Evolutionary conservation across 2,888 invertebrate genomes (phyloP).

Genomic region (Liposcelis brunnea): DNA sequence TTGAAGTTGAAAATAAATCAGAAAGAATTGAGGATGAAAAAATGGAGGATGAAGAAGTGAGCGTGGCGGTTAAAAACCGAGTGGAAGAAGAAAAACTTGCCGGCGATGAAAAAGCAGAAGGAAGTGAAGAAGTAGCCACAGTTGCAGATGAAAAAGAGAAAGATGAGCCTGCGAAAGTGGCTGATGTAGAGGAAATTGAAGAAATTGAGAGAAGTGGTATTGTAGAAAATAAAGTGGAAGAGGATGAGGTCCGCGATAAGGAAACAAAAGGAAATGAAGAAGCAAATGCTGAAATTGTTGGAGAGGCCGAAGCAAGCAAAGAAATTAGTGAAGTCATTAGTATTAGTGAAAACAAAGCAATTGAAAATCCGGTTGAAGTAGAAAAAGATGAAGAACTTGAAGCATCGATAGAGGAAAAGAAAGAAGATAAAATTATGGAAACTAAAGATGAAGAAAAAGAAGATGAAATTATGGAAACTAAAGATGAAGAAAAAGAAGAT

Average conservation of each 20-base stretch:
- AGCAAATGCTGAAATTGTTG: too few relatives aligned
- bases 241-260: too few relatives aligned
- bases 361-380: too few relatives aligned
- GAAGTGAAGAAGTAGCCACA: slow-evolving; percentile 11
- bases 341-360: too few relatives aligned
- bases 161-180: not conserved
- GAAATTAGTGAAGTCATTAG: too few relatives aligned
- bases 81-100: slow-evolving; percentile 8
- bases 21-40: slow-evolving; percentile 12
- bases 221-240: too few relatives aligned
- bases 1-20: slow-evolving; percentile 7
- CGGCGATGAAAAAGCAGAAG: slow-evolving; percentile 9
- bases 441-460: not conserved
- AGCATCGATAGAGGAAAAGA: too few relatives aligned
- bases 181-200: too few relatives aligned
- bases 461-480: not conserved
- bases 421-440: not conserved
- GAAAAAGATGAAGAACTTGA: too few relatives aligned
- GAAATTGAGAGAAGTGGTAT: too few relatives aligned
- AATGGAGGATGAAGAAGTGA: slow-evolving; percentile 15
- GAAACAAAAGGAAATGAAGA: too few relatives aligned
- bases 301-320: too few relatives aligned
- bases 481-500: not conserved
- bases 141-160: slow-evolving; percentile 2
- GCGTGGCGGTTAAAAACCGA: slow-evolving; percentile 9